Conservation (phyloP, 2,888 invertebrate species). For the Cotesia congregata region DNA sequence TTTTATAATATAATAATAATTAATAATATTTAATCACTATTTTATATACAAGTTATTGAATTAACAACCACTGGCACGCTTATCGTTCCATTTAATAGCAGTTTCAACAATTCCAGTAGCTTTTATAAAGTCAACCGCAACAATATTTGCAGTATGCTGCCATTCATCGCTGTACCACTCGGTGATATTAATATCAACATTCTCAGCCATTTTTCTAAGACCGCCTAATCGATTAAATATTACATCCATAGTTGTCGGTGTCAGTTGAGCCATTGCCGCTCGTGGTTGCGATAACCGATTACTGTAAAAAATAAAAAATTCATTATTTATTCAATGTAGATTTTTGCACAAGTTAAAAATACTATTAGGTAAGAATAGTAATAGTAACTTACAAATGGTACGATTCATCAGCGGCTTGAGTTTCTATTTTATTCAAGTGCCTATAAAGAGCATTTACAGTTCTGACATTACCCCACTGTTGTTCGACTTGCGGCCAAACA, state of each 20-base stretch:
- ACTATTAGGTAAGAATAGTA: background rate
- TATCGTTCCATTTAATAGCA: conserved; percentile 61
- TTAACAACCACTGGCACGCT: conserved; percentile 52
- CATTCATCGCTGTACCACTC: conserved; percentile 78
- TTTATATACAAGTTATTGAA: background rate
- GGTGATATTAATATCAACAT: conserved; percentile 79
- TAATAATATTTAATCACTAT: too few species aligned
- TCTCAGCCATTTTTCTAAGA: conserved; percentile 77
- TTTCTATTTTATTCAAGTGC: conserved; percentile 68
- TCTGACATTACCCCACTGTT: conserved; percentile 79
- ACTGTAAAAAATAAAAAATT: background rate
- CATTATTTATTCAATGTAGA: too few species aligned
- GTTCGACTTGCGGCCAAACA: conserved; percentile 75
- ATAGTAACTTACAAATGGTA: conserved; percentile 16
- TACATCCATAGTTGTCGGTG: conserved; percentile 77
- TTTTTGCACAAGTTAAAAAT: background rate
- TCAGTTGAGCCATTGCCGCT: conserved; percentile 83
- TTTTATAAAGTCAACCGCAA: conserved; percentile 82
- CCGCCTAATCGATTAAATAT: conserved; percentile 76
- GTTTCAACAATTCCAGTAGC: conserved; percentile 79
- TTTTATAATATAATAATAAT: too few species aligned
- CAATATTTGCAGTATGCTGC: conserved; percentile 79
- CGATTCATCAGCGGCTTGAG: conserved; percentile 34
- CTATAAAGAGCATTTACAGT: conserved; percentile 72
- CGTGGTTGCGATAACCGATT: conserved; percentile 60